These are phyloP conservation scores for Cassiopea xamachana DNA, from an alignment of 30 jellyfish, hydroid and myxozoan genomes.

Conservation along the genomic window DNA sequence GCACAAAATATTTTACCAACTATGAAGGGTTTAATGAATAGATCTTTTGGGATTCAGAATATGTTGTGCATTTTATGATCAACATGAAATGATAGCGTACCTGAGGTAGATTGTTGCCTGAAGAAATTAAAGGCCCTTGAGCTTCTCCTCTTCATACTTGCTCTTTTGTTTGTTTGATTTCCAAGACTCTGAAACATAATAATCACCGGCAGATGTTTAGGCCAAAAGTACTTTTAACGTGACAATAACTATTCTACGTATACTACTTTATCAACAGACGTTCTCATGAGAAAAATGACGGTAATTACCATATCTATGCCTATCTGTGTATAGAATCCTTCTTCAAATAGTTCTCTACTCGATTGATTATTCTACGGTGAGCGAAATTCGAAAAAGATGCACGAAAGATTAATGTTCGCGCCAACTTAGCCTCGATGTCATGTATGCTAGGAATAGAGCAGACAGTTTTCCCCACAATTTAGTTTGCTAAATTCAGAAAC, in stretches of 20 bases:
- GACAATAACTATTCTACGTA: neutral
- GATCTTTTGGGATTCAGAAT: too few species aligned
- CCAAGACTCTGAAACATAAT: slow-evolving; percentile 19
- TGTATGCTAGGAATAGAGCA: too few species aligned
- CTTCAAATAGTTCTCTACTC: too few species aligned
- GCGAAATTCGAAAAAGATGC: neutral
- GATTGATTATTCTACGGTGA: neutral
- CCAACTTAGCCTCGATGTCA: slow-evolving; percentile 21
- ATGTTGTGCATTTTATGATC: neutral
- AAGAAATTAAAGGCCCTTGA: slow-evolving; percentile 25
- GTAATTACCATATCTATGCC: too few species aligned
- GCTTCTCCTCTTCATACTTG: neutral
- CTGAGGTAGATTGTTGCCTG: slow-evolving; percentile 6
- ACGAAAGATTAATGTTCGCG: slow-evolving; percentile 10
- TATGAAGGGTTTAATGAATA: too few species aligned
- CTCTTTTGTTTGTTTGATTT: neutral
- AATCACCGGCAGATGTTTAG: neutral
- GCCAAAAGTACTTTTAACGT: neutral
- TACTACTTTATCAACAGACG: neutral
- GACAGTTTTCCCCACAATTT: neutral
- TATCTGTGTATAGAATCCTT: too few species aligned
- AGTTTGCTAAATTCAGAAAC: too few species aligned
- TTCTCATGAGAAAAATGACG: too few species aligned
- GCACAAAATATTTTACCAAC: too few species aligned
- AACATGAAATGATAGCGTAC: neutral